phyloP scores from a whole-genome alignment of 2,113 vertebrate species.

The Prietella phreatophila region DNA sequence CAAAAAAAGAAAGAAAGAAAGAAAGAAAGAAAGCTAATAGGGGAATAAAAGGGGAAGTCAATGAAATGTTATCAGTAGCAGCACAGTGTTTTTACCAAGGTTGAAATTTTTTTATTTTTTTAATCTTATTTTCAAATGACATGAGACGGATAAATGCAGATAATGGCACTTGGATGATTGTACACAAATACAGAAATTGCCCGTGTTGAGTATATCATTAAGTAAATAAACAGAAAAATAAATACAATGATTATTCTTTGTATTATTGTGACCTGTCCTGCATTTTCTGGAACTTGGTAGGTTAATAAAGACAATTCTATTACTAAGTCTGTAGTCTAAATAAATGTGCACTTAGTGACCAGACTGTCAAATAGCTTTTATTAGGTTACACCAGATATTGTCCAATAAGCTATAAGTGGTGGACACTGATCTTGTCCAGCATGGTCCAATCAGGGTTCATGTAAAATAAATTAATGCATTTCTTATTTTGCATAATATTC shows the following conservation, averaged over 20 bases:
- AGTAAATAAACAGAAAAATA: not conserved
- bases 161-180: not conserved
- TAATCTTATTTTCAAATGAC: not conserved
- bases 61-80: not conserved
- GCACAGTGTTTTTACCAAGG: too few relatives aligned
- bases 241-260: too few relatives aligned
- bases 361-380: not conserved
- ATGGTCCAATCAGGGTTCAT: not conserved
- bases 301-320: not conserved
- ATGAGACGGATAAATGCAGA: not conserved
- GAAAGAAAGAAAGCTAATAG: too few relatives aligned
- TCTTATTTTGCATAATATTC: not conserved
- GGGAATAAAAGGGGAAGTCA: too few relatives aligned
- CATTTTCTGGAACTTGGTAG: not conserved
- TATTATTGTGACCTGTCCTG: too few relatives aligned
- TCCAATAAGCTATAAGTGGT: not conserved
- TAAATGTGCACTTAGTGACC: not conserved
- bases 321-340: not conserved
- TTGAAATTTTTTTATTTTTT: too few relatives aligned
- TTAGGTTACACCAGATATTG: not conserved
- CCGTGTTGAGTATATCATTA: not conserved
- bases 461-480: not conserved
- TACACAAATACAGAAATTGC: not conserved
- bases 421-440: not conserved
- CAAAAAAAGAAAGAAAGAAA: too few relatives aligned